Base-by-base conservation (phyloP, 1,140 invertebrate genomes). In the Zaprionus africanus region DNA sequence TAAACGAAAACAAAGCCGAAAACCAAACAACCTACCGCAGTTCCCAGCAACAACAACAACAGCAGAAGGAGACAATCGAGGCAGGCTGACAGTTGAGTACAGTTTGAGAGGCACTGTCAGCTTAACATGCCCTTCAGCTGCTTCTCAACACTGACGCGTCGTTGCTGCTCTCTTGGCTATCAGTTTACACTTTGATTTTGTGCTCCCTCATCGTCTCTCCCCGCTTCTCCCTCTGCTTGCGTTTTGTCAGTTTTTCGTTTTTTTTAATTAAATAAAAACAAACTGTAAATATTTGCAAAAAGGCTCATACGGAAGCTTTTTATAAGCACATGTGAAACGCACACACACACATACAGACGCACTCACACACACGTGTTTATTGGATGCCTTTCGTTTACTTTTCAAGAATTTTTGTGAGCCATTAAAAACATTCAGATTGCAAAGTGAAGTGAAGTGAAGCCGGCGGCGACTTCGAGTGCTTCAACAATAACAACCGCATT, bases 211-310 rank as follows among this genome's bases (percentile, higher is more conserved):
- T 2, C 12, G 28, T 58, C 22, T 58, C 51, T 36, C n/a, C n/a
- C 28, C 17, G 5, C 4, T 15, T 15, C 13, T 15, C 17, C 24
- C n/a, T 5, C 36, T 53, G n/a, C 31, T 31, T 49, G 56, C 28
- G 24, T 46, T 60, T 59, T 84, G 70, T 84, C 78, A 84, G 63
- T 51, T 73, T 86, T 73, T 66, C 64, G 56, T 41, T 60, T 64
- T 62, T 86, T 56, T 62, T 83, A 84, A 90, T 84, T 84, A 76
- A 88, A 84, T 78, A 76, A 81, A 85, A 79, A 61, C 65, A 72
- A 90, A 88, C 75, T 84, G 84, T 90, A 88, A 88, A 88, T 88
- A 90, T 88, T 90, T 90, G 81, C 84, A 56, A 78, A 84, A 84
- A 81, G 85, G 84, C 85, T 90, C 31, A 90, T 90, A 85, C 78